Conservation (phyloP, 2,113 vertebrate species). For the Psephotus haematonotus region DNA sequence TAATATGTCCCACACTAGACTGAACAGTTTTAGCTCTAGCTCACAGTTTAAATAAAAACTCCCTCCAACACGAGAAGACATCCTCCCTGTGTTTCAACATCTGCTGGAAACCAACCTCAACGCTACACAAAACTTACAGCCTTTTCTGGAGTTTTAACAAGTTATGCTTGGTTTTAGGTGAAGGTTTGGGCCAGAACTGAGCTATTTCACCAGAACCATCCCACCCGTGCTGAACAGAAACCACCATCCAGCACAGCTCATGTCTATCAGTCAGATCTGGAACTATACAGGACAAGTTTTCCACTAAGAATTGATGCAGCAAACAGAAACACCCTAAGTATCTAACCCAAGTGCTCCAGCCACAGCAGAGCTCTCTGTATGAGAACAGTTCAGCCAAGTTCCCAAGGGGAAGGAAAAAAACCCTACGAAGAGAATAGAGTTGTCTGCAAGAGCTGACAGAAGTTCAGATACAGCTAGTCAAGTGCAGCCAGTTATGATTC, state of each 20-base stretch:
- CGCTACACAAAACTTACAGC: neutral
- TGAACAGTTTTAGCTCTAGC: neutral
- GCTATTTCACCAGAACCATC: neutral
- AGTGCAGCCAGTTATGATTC: slow-evolving; percentile 66
- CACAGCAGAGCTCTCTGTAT: neutral
- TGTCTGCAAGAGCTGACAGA: slow-evolving; percentile 55
- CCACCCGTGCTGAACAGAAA: neutral
- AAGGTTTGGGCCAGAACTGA: neutral
- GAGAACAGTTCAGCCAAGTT: neutral
- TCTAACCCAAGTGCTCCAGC: neutral
- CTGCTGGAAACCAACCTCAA: neutral
- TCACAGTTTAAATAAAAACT: neutral
- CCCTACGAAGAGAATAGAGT: neutral
- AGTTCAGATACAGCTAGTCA: slow-evolving; percentile 56
- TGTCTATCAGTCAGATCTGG: neutral
- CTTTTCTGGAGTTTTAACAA: neutral
- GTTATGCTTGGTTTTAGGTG: neutral
- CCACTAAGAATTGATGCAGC: neutral
- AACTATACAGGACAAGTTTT: neutral
- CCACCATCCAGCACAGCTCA: neutral
- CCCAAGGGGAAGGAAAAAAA: neutral
- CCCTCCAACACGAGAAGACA: neutral
- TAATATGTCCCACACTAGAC: neutral
- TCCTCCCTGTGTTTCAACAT: neutral
- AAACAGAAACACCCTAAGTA: neutral